Percentiles rank a stretch among this genome's conserved stretches.
Conservation (phyloP, 53 echinoderm and acorn worm species). For the Crossaster papposus region DNA sequence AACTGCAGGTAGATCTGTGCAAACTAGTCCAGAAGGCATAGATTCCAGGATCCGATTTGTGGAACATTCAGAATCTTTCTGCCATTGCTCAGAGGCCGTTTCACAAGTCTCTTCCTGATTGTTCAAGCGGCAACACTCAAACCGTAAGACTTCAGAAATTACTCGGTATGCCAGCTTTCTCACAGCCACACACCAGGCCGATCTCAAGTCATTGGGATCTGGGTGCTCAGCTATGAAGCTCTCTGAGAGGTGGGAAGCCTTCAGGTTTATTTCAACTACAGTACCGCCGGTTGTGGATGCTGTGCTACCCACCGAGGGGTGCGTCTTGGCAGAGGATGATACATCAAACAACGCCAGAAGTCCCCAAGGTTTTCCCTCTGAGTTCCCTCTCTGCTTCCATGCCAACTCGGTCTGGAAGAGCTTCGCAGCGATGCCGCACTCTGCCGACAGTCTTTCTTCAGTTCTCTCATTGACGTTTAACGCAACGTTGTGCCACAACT, state of each 20-base stretch:
- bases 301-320: neutral
- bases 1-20: neutral
- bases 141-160: slow-evolving; percentile 70
- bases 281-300: neutral
- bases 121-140: slow-evolving; percentile 60
- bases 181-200: slow-evolving; percentile 70
- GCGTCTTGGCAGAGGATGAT: neutral
- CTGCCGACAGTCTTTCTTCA: slow-evolving; percentile 50
- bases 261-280: slow-evolving; percentile 48
- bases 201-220: slow-evolving; percentile 48
- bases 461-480: slow-evolving; percentile 89
- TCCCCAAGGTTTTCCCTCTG: slow-evolving; percentile 13
- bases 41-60: neutral
- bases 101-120: neutral
- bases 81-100: neutral
- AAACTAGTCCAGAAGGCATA: neutral
- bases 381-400: neutral
- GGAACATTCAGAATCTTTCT: neutral
- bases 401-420: slow-evolving; percentile 47
- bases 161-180: slow-evolving; percentile 55
- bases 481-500: slow-evolving; percentile 86
- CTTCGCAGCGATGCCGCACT: slow-evolving; percentile 61
- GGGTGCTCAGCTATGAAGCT: slow-evolving; percentile 41
- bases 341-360: slow-evolving; percentile 15
- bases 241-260: slow-evolving; percentile 63